phyloP scores from a whole-genome alignment of 2,888 invertebrate species.

The Himalopsyche tibetana region DNA sequence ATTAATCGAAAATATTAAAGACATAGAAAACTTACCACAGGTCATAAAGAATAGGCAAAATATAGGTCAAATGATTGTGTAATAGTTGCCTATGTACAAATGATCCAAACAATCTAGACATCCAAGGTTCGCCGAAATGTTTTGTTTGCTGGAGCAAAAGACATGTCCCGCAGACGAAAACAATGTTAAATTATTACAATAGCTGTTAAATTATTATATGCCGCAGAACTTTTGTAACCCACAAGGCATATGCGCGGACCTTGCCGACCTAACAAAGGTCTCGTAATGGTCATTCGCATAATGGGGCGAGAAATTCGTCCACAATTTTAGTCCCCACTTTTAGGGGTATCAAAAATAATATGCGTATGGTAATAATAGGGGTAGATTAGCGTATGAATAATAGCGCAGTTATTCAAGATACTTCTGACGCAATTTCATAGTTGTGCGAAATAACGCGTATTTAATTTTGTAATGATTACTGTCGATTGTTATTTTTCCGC shows the following conservation, averaged over 20 bases:
- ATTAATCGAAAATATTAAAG: too few relatives aligned
- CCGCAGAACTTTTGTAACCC: slow-evolving; percentile 16
- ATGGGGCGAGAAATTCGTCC: slow-evolving; percentile 38
- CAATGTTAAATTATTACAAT: slow-evolving; percentile 43
- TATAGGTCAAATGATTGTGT: too few relatives aligned
- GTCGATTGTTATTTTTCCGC: too few relatives aligned
- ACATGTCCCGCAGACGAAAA: slow-evolving; percentile 26
- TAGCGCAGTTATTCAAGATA: too few relatives aligned
- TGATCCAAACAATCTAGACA: background rate
- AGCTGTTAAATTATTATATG: slow-evolving; percentile 37
- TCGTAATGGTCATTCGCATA: slow-evolving; percentile 36
- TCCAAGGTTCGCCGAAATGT: slow-evolving; percentile 20
- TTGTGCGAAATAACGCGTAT: too few relatives aligned
- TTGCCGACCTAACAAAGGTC: slow-evolving; percentile 38
- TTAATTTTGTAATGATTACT: too few relatives aligned
- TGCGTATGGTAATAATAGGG: too few relatives aligned
- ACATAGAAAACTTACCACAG: too few relatives aligned
- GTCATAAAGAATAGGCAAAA: too few relatives aligned
- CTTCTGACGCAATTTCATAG: too few relatives aligned
- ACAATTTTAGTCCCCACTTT: slow-evolving; percentile 6
- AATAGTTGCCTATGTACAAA: too few relatives aligned
- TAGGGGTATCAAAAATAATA: slow-evolving; percentile 16
- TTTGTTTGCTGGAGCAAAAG: slow-evolving; percentile 7
- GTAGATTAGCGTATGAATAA: too few relatives aligned
- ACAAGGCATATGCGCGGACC: slow-evolving; percentile 25